A percentile compares a stretch with the other conserved stretches of the same genome.
phyloP scores from a whole-genome alignment of 2,113 vertebrate genomes.

The Gobiocypris rarus region DNA sequence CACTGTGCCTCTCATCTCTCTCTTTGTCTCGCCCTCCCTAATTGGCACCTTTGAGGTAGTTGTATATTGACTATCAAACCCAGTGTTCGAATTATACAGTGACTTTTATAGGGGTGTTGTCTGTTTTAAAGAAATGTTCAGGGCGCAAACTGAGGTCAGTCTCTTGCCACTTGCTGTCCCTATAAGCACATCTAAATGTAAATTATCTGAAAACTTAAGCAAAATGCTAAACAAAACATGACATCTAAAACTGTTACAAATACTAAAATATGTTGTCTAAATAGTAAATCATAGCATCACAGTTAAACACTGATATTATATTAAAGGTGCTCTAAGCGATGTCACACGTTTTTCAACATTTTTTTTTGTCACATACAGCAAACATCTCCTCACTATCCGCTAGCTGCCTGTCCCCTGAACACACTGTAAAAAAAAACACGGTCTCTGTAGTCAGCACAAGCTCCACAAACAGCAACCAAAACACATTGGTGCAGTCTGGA shows the following conservation, averaged over 20 bases:
- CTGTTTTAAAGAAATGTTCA: not conserved
- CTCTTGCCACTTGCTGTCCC: not conserved
- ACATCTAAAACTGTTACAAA: not conserved
- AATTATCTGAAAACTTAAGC: not conserved
- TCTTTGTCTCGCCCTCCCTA: constrained; percentile 6
- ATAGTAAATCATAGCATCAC: too few relatives aligned
- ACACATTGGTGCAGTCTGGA: too few relatives aligned
- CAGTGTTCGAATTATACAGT: not conserved
- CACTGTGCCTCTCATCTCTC: not conserved
- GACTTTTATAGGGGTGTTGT: not conserved
- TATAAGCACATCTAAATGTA: not conserved
- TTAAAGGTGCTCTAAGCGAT: too few relatives aligned
- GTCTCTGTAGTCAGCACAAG: too few relatives aligned
- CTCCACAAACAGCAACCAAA: too few relatives aligned
- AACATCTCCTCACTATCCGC: too few relatives aligned
- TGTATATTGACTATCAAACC: not conserved
- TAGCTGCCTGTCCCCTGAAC: too few relatives aligned
- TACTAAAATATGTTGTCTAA: not conserved
- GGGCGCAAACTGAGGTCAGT: not conserved
- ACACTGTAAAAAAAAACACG: too few relatives aligned
- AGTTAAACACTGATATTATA: too few relatives aligned
- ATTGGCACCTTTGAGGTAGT: not conserved
- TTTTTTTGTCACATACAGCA: too few relatives aligned
- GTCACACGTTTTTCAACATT: too few relatives aligned
- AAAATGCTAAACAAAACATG: not conserved